Evolutionary conservation across 2,888 invertebrate species (phyloP), one percentile per base, ranked within the genome.

Genomic region (Tenthredo distinguenda): DNA sequence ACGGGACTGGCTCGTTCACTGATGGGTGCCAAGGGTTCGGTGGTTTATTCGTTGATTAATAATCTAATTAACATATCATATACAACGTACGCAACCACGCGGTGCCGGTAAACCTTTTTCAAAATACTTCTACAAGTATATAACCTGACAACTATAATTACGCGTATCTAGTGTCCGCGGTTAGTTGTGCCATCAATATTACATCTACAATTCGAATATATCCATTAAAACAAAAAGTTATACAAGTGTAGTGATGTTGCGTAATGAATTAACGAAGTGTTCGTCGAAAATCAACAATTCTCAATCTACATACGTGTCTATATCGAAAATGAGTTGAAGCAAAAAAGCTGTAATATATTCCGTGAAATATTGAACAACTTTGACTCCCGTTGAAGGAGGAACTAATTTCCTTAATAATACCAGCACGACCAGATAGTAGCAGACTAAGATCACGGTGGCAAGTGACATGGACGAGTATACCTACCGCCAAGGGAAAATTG

Each of bases 1-100:
- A 90, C 89, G 91, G 89, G 90, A 89, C 89, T 90, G 91, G 90
- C 91, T 90, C 91, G 90, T 90, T 91, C 90, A 88, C 88, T 88
- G 89, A 90, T 90, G 87, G 88, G 87, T 87, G 88, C 87, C 88
- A 87, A 89, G 90, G 85, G 87, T 86, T 85, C 87, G 74, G 85
- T 86, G 83, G 83, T 68, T 83, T 71, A 71, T 83, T 68, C 83
- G 31, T 43, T 43, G 47, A 83, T 83, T 71, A 81, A 62, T 40
- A 37, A 81, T 81, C 81, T 58, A 81, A 81, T 81, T 81, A 81
- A 58, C 81, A 58, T 62, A 62, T 81, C 81, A 62, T 50, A 74
- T 40, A 43, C 40, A 43, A 74, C 71, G 71, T 37, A 74, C 72
- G 40, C 21, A 55, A 15, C 26, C 31, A 34, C 26, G 34, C 77